Evolutionary conservation across 2,888 invertebrate species (phyloP).

Genomic region (Caenorhabditis sp.): DNA sequence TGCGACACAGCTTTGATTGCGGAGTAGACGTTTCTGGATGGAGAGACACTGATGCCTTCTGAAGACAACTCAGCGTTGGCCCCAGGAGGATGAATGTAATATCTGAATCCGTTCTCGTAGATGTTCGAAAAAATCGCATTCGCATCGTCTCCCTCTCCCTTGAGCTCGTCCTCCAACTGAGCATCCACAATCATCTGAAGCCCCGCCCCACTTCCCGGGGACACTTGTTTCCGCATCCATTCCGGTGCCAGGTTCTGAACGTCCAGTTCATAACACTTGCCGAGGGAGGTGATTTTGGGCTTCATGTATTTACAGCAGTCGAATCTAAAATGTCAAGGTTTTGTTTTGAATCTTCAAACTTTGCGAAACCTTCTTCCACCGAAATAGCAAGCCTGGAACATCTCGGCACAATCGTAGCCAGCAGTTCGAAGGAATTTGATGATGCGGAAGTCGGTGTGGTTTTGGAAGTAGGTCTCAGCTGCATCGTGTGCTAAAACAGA

Average conservation of each 20-base stretch:
- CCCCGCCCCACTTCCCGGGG: slow-evolving; percentile 78
- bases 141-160: slow-evolving; percentile 50
- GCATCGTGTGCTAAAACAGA: slow-evolving; percentile 57
- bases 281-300: slow-evolving; percentile 77
- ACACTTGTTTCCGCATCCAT: slow-evolving; percentile 76
- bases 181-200: slow-evolving; percentile 74
- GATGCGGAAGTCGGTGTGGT: slow-evolving; percentile 64
- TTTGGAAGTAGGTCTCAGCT: slow-evolving; percentile 47
- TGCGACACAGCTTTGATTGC: slow-evolving; percentile 65
- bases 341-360: not conserved
- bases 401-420: slow-evolving; percentile 73
- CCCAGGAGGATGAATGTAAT: slow-evolving; percentile 73
- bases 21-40: slow-evolving; percentile 74
- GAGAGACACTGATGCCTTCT: slow-evolving; percentile 80
- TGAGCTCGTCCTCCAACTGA: slow-evolving; percentile 72
- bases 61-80: slow-evolving; percentile 70
- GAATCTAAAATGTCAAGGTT: slow-evolving; percentile 14
- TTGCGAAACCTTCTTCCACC: slow-evolving; percentile 67
- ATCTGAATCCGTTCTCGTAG: slow-evolving; percentile 79
- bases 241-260: slow-evolving; percentile 53
- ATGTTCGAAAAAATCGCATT: slow-evolving; percentile 67
- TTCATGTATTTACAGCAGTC: slow-evolving; percentile 76
- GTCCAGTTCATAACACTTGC: slow-evolving; percentile 76
- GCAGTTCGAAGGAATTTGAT: slow-evolving; percentile 64
- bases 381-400: slow-evolving; percentile 74